Evolutionary conservation across 2,797 vertebrate genomes (phyloP), one percentile per base, ranked within the genome.

Genomic region (Mus caroli): DNA sequence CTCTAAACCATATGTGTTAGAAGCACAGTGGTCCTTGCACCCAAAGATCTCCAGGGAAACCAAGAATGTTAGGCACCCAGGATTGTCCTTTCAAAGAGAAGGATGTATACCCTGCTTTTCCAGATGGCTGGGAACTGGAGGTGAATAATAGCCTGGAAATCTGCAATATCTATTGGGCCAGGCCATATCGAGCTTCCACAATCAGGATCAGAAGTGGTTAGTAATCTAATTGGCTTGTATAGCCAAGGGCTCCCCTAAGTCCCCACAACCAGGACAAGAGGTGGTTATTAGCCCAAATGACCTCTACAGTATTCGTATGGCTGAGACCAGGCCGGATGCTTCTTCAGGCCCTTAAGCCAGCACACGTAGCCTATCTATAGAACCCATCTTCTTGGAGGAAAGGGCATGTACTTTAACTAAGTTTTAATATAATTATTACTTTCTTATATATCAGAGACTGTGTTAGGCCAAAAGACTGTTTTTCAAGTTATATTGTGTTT

Each of bases 1-100:
- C 71, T 90, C 34, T 92, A 90, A 95, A 73, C n/a, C 78, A 79
- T n/a, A 28, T 69, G 31, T 69, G 43, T 86, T 69, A 22, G 31
- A 31, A 86, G 12, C 43, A 52, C 46, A n/a, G 10, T n/a, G 50
- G 20, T 69, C 46, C 62, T 86, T 67, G 43, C 31, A 52, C 62
- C 43, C 60, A 67, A 46, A 85, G 19, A 50, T 22, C 60, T 67
- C 40, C 31, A 85, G 60, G 31, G 20, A 86, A 86, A 52, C 4
- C 6, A n/a, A 20, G 62, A 69, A n/a, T 52, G 43, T 24, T 85
- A 85, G 34, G 20, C 9, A 69, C 46, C 43, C 12, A 50, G 43
- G 43, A 9, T 69, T 69, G 62, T 52, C 83, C 31, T 86, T 86
- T 69, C 31, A 9, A 69, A 24, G 31, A 11, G 46, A 69, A 86